phyloP scores from a whole-genome alignment of 2,113 vertebrate species.

The Perca schrenkii region DNA sequence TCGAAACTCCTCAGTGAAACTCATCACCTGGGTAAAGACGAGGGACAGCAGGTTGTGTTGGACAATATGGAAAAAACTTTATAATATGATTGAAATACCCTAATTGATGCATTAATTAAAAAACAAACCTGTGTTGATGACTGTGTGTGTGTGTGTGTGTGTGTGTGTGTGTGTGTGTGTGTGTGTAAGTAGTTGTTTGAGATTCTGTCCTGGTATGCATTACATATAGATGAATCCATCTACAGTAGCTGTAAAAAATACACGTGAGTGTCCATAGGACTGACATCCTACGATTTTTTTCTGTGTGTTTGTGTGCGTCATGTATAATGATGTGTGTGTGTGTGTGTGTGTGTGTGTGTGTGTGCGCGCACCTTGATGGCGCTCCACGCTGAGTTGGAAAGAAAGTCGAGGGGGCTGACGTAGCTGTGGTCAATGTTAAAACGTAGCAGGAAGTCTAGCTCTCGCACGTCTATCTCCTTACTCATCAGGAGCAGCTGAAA shows the following conservation, averaged over 20 bases:
- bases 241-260: neutral
- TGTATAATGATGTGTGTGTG: conserved; percentile 80
- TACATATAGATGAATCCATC: neutral
- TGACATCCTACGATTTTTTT: neutral
- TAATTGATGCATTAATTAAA: too few species aligned
- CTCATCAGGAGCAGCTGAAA: conserved; percentile 82
- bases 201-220: neutral
- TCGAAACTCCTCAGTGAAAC: conserved; percentile 86
- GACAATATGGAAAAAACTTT: neutral
- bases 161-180: too few species aligned
- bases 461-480: conserved; percentile 82
- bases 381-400: conserved; percentile 83
- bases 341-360: neutral
- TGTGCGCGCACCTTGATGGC: conserved; percentile 81
- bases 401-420: conserved; percentile 83
- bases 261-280: neutral
- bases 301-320: conserved; percentile 45
- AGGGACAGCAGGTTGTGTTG: neutral
- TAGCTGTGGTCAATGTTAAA: conserved; percentile 86
- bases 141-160: too few species aligned
- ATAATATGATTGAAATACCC: too few species aligned
- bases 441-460: conserved; percentile 87
- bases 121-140: neutral
- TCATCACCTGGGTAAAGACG: conserved; percentile 69
- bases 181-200: neutral